These are phyloP conservation scores for Cyphomyrmex costatus DNA, from an alignment of 1,140 invertebrate genomes.

Conservation along the genomic window DNA sequence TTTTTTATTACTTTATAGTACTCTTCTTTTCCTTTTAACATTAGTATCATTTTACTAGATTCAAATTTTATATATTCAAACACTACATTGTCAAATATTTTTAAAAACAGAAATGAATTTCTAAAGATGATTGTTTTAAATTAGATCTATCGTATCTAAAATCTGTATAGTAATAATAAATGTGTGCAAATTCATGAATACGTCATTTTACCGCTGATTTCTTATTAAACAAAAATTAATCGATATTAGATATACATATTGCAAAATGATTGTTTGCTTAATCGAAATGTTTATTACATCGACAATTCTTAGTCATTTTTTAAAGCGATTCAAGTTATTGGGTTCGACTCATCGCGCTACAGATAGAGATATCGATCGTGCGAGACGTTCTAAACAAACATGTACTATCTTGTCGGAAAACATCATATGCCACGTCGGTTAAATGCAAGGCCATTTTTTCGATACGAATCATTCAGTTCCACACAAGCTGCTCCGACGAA, in stretches of 20 bases:
- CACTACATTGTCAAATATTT: background rate
- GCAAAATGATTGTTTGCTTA: background rate
- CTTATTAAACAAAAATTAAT: background rate
- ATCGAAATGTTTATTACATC: background rate
- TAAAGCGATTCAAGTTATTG: conserved; percentile 1
- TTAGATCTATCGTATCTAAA: background rate
- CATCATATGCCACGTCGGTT: conserved; percentile 46
- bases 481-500: conserved; percentile 38
- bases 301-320: background rate
- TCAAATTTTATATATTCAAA: background rate
- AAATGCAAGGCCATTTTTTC: conserved; percentile 71
- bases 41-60: background rate
- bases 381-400: conserved; percentile 45
- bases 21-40: background rate
- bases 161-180: background rate
- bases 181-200: background rate
- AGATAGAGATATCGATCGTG: conserved; percentile 32
- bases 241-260: background rate
- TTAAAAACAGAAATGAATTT: background rate
- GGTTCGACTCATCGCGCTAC: conserved; percentile 10
- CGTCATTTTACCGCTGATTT: background rate
- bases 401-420: conserved; percentile 48
- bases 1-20: background rate
- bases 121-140: background rate
- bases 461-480: conserved; percentile 63